phyloP scores from a whole-genome alignment of 2,797 vertebrate species.

The Pampus argenteus region DNA sequence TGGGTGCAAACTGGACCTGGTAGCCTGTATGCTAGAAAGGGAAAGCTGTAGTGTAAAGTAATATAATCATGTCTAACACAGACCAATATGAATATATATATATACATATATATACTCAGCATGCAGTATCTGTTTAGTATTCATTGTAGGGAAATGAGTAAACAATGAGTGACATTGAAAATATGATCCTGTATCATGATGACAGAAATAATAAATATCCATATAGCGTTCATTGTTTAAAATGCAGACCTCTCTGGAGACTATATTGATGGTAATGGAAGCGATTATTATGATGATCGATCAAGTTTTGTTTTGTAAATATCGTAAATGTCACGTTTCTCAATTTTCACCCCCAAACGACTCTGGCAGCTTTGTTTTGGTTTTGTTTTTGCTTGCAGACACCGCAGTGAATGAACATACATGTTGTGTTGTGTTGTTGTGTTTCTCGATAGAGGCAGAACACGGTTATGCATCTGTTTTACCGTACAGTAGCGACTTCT shows the following conservation, averaged over 20 bases:
- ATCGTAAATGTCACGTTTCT: too few species aligned
- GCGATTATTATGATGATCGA: conserved; percentile 25
- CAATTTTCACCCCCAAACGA: neutral
- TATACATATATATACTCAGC: neutral
- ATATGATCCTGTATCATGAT: conserved; percentile 22
- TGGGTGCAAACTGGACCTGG: conserved; percentile 58
- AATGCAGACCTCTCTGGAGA: neutral
- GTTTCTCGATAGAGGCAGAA: conserved; percentile 90
- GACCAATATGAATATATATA: neutral
- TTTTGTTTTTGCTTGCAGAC: conserved; percentile 3
- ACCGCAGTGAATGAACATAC: conserved; percentile 31
- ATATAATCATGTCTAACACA: neutral
- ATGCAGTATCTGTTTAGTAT: neutral
- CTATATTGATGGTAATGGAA: neutral
- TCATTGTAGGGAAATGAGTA: conserved; percentile 33
- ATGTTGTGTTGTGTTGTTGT: conserved; percentile 56
- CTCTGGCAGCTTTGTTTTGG: neutral
- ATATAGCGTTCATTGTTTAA: neutral
- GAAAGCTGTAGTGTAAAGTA: conserved; percentile 17
- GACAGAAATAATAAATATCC: conserved; percentile 3
- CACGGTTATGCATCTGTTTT: conserved; percentile 98
- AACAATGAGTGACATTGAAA: conserved; percentile 64
- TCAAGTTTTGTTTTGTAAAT: conserved; percentile 25
- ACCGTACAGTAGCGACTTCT: conserved; percentile 94
- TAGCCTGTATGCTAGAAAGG: conserved; percentile 21